phyloP scores from a whole-genome alignment of 2,888 invertebrate species.

The Molanna angustata region DNA sequence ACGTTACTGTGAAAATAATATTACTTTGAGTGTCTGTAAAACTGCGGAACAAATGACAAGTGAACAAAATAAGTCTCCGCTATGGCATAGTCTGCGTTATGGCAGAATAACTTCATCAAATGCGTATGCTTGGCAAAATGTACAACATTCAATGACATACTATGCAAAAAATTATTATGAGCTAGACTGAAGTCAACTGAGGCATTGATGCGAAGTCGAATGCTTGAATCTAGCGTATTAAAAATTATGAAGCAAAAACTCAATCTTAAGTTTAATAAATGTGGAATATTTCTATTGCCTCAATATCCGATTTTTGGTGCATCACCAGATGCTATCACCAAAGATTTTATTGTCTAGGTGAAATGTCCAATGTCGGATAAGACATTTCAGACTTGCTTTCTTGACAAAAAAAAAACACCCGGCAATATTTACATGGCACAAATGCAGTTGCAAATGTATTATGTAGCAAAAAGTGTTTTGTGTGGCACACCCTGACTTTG shows the following conservation, averaged over 20 bases:
- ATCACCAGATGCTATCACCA: constrained; percentile 7
- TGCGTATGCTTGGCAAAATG: constrained; percentile 6
- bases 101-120: not conserved
- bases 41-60: not conserved
- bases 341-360: not conserved
- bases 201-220: not conserved
- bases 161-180: not conserved
- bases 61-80: not conserved
- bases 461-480: not conserved
- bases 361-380: constrained; percentile 2
- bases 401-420: not conserved
- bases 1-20: not conserved
- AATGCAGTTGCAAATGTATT: constrained; percentile 5
- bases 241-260: not conserved
- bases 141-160: not conserved
- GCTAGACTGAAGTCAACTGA: constrained; percentile 1
- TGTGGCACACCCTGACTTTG: constrained; percentile 8
- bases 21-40: not conserved
- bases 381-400: not conserved
- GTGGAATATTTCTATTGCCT: constrained; percentile 1
- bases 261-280: constrained; percentile 5
- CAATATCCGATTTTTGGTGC: constrained; percentile 10
- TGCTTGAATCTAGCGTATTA: constrained; percentile 4
- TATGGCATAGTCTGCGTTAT: constrained; percentile 8
- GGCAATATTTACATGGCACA: constrained; percentile 1